Base-by-base conservation (phyloP, 2,888 invertebrate species). In the Monochamus alternatus region DNA sequence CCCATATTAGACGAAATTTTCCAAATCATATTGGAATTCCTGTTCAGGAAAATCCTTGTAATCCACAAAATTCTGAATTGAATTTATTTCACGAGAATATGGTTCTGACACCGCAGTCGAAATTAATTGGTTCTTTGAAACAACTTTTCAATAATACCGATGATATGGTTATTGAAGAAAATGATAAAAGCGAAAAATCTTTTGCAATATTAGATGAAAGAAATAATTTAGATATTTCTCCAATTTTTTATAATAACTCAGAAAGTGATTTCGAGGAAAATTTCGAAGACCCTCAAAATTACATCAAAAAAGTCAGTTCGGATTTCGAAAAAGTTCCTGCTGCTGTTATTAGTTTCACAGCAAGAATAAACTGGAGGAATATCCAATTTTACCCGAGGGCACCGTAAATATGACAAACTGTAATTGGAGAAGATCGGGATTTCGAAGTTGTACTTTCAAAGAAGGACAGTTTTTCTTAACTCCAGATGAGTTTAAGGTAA, bases 401-500 rank as follows among this genome's bases (percentile, higher is more conserved):
- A 59, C 69, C 14, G 31, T 8, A 69, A 69, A 69, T 69, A 14
- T 69, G 43, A 3, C 32, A 59, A 44, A 69, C 31, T 14, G 3
- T 12, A 69, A 69, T 38, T 69, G 22, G 38, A 58, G 59, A 38
- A 32, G 9, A 8, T 2, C 4, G 3, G 47, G 2, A 44, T 60
- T 38, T n/a, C 22, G 38, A 30, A 60, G 44, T 12, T 69, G 69
- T 69, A 59, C 30, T 44, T 60, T 44, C 58, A 38, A 69, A 44
- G 43, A 69, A 60, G 69, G 69, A 32, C 9, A 10, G 12, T 69
- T 69, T 69, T 32, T 58, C 5, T 59, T 60, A 60, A 59, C 59
- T 44, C 22, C 44, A 9, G n/a, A 31, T 51, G 70, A 70, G 44
- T 59, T 69, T 43, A 44, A 32, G n/a, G 43, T 55, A 12, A 69